Base-by-base conservation (phyloP, 2,888 invertebrate species). In the Rhagophthalmus giganteus region DNA sequence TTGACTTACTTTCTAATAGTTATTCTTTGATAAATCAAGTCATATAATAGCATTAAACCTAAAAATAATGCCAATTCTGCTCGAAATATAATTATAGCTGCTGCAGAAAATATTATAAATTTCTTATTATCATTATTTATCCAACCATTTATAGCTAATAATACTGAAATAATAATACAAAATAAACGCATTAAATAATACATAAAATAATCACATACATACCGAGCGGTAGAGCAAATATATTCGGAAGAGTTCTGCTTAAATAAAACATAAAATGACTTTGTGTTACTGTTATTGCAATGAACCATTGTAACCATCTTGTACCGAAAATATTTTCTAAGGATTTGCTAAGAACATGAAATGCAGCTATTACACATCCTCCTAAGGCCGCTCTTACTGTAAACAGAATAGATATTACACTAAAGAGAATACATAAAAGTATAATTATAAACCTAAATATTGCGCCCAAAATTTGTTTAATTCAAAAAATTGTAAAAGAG, bases 221-320 rank as follows among this genome's bases (percentile, higher is more conserved):
- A 96, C 97, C 95, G 69, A 95, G 76, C 40, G 92, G 90, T 66
- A 98, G 75, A 26, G 90, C 95, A 82, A 98, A 90, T 20, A 90
- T 90, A 75, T 99, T 99, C 44, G 99, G 98, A 64, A 99, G 79
- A 7, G 96, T 88, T 52, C 99, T 83, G 65, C 93, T 92, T 76
- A 93, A 83, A 72, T 99, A 99, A 75, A 94, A 99, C 83, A 97
- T 87, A 70, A 98, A 94, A 76, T 99, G 99, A 74, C 97, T 99
- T 74, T 99, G 99, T 1, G 94, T 87, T 11, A 88, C 82, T 1
- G 92, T 94, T 47, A 98, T 84, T 2, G 86, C 74, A 12, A 88
- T 81, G 66, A 88, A 88, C 93, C 94, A 94, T 70, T 85, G 81
- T 4, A 87, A 81, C 68, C 90, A 88, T 59, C 85, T 81, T 46